Conservation (phyloP, 2,797 vertebrate genomes). For the Falco berigora region DNA sequence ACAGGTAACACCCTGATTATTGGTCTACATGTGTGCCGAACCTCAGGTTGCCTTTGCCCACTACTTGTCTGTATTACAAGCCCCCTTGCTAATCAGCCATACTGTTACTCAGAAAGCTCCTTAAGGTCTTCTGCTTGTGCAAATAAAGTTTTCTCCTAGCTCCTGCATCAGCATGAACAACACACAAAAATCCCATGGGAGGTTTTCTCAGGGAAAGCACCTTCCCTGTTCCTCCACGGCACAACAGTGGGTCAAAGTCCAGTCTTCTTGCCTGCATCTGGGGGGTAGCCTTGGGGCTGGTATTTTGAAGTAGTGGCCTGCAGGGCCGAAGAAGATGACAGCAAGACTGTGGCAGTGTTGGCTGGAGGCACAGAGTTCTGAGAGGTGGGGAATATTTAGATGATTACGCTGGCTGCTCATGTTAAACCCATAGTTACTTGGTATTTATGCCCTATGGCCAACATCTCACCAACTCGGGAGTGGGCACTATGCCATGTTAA, state of each 20-base stretch:
- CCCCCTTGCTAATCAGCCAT: not conserved
- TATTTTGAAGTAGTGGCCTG: not conserved
- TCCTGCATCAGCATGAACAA: not conserved
- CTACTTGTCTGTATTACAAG: not conserved
- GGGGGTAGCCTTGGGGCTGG: not conserved
- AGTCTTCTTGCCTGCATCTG: not conserved
- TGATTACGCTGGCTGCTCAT: not conserved
- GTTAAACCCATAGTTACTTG: not conserved
- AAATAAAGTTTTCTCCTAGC: not conserved
- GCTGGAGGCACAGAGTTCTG: not conserved
- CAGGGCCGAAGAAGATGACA: not conserved
- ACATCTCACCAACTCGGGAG: not conserved
- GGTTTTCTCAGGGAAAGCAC: not conserved
- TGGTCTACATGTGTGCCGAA: not conserved
- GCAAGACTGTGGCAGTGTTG: not conserved
- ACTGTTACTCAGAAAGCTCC: not conserved
- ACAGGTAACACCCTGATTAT: not conserved
- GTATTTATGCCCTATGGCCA: not conserved
- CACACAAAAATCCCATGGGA: not conserved
- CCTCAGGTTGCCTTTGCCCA: not conserved
- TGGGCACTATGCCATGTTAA: not conserved
- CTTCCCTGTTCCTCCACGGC: not conserved
- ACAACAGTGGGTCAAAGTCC: rapidly evolving
- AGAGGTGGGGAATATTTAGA: not conserved
- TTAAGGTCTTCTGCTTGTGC: not conserved